phyloP scores from a whole-genome alignment of 2,113 vertebrate genomes.

The Hiodon alosoides region DNA sequence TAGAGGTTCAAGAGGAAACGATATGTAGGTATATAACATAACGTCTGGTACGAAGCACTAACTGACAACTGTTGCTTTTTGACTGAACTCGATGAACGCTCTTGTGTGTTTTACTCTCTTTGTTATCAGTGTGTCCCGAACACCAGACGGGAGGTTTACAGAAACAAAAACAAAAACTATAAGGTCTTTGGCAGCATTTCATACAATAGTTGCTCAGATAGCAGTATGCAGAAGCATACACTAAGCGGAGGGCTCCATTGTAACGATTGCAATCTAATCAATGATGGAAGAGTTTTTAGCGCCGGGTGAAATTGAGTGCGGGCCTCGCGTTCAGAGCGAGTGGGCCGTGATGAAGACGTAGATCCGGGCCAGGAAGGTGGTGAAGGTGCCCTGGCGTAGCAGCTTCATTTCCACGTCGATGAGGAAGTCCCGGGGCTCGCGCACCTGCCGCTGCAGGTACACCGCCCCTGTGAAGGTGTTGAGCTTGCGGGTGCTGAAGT shows the following conservation, averaged over 20 bases:
- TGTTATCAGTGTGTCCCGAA: constrained; percentile 1
- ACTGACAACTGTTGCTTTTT: not conserved
- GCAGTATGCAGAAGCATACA: constrained; percentile 44
- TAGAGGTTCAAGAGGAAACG: constrained; percentile 8
- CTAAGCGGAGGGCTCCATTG: constrained; percentile 39
- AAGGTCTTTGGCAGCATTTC: constrained; percentile 14
- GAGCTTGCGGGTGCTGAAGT: constrained; percentile 79
- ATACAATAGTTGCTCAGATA: constrained; percentile 27
- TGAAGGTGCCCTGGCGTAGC: constrained; percentile 79
- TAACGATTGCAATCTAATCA: constrained; percentile 32
- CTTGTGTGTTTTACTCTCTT: not conserved
- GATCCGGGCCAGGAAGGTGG: constrained; percentile 82
- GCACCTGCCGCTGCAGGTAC: constrained; percentile 73
- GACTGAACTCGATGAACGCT: not conserved
- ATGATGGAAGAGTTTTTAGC: constrained; percentile 49
- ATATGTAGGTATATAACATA: constrained; percentile 2
- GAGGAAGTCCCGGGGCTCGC: constrained; percentile 77
- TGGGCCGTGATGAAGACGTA: constrained; percentile 83
- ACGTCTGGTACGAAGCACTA: constrained; percentile 4
- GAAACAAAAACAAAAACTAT: not conserved
- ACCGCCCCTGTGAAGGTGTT: constrained; percentile 82
- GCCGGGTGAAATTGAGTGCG: constrained; percentile 41
- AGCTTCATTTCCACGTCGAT: constrained; percentile 93
- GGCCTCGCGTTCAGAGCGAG: constrained; percentile 38
- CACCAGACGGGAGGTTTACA: constrained; percentile 6